Evolutionary conservation across 2,797 vertebrate genomes (phyloP), one percentile per base, ranked within the genome.

Genomic region (Vireo griseus): DNA sequence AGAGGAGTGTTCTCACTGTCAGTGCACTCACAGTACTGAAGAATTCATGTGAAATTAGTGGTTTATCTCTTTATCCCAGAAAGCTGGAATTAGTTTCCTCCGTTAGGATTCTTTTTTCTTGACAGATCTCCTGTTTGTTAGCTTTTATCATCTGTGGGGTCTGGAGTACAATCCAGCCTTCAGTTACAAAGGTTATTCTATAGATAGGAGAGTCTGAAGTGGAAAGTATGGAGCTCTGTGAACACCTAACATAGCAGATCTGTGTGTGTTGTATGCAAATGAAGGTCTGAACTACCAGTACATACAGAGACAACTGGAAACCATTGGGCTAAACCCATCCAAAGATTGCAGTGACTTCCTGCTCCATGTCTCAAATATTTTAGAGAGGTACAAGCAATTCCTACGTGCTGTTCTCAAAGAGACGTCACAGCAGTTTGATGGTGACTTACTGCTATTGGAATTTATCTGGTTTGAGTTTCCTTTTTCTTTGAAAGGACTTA

Each of bases 401-500:
- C 45, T 72, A 21, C 3, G 8, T 75, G 52, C 45, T 67, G 10
- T 65, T 92, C 72, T 66, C 35, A 59, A 35, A 92, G 39, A 81
- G 62, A 58, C 6, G 6, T 81, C 66, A 47, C 54, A 76, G 62
- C 54, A 88, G 62, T 62, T 86, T 59, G 62, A 51, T 52, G 51
- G 48, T 81, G 59, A 69, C 66, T 84, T 93, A 59, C 2, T 81
- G 66, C 57, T 88, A 75, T 91, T 91, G 65, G 40, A 74, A 92
- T 90, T 88, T 88, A 77, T 94, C 63, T 87, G 44, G 17, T 67
- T 63, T 91, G 66, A 92, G 72, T 93, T 94, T 96, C 94, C 90
- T 91, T 93, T 94, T 96, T 84, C 42, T 95, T 88, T 96, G 86
- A 92, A 94, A 94, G 86, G 69, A 66, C 35, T 66, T 92, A 61